Evolutionary conservation across 2,113 vertebrate genomes (phyloP).

Genomic region (Philantomba maxwellii): DNA sequence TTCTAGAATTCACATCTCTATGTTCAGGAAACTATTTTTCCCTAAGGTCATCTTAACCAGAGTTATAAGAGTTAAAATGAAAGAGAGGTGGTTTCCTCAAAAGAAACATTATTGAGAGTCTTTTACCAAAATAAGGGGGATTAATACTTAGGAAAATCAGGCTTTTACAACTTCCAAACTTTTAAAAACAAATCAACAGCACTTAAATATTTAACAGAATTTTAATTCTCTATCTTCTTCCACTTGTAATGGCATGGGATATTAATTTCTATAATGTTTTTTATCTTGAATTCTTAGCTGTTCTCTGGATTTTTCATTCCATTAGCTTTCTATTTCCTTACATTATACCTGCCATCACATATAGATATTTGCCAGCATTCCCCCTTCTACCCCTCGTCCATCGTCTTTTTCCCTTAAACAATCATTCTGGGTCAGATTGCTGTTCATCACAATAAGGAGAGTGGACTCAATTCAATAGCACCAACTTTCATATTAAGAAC

Average conservation of each 20-base stretch:
- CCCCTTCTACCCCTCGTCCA: background rate
- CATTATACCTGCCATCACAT: background rate
- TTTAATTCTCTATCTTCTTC: background rate
- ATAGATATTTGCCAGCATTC: background rate
- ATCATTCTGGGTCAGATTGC: background rate
- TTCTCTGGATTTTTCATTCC: background rate
- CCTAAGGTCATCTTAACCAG: background rate
- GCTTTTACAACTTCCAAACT: background rate
- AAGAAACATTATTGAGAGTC: background rate
- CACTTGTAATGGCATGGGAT: background rate
- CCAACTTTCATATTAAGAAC: background rate
- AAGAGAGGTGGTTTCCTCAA: background rate
- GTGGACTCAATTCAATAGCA: background rate
- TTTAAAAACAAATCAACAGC: background rate
- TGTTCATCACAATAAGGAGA: background rate
- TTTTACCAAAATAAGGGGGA: background rate
- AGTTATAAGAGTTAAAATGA: background rate
- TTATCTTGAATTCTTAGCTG: background rate
- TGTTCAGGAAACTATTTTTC: background rate
- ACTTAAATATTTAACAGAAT: background rate
- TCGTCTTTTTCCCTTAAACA: background rate
- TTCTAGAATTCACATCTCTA: background rate
- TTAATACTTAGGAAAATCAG: background rate
- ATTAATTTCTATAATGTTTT: background rate
- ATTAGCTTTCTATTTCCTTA: background rate